A percentile compares a stretch with the other conserved stretches of the same genome.
phyloP scores from a whole-genome alignment of 2,113 vertebrate genomes.

The Xiphorhynchus elegans region DNA sequence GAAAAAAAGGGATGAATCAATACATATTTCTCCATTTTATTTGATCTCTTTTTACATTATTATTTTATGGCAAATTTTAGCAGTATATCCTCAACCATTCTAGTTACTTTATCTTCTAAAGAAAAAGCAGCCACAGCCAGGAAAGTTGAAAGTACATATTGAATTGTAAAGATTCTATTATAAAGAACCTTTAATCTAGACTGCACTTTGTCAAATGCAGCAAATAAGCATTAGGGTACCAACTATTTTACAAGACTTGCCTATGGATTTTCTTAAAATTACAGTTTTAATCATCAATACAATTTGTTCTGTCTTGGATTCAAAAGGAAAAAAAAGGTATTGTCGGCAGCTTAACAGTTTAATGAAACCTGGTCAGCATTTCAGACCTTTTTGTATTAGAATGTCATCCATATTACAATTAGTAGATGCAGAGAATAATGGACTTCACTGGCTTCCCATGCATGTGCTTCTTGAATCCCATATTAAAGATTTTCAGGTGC shows the following conservation, averaged over 20 bases:
- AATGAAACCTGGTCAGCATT: background rate
- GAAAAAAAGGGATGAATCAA: background rate
- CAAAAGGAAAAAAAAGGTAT: background rate
- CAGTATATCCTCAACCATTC: background rate
- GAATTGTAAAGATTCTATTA: background rate
- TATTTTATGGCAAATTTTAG: background rate
- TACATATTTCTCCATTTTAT: background rate
- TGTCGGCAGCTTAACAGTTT: background rate
- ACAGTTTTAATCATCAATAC: background rate
- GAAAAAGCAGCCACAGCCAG: background rate
- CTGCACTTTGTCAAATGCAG: background rate
- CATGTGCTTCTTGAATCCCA: background rate
- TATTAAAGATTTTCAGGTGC: background rate
- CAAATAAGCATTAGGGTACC: background rate
- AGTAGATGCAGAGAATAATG: background rate
- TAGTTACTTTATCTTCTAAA: background rate
- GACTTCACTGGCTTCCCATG: background rate
- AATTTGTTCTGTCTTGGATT: background rate
- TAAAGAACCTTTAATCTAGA: background rate
- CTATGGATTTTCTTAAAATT: background rate
- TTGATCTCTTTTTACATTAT: background rate
- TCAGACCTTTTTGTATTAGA: background rate
- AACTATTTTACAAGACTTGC: background rate
- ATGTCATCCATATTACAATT: background rate
- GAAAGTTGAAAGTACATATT: background rate